Evolutionary conservation across 2,888 invertebrate genomes (phyloP).

Genomic region (Melanostoma mellinum): DNA sequence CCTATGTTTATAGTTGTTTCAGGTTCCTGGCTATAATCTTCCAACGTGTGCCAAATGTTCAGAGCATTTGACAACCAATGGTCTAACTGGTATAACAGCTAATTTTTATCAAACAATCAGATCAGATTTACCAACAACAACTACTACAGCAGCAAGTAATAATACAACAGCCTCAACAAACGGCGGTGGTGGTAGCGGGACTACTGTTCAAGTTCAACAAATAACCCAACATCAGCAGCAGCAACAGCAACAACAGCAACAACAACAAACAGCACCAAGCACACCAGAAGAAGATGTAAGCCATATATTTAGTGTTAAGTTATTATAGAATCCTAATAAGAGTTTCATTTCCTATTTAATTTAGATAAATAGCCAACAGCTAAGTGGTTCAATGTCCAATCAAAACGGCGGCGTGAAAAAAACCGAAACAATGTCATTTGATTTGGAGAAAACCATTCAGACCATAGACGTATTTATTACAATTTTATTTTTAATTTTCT

Average conservation of each 20-base stretch:
- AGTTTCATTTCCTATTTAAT: slow-evolving; percentile 62
- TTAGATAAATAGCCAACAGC: slow-evolving; percentile 73
- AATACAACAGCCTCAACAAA: slow-evolving; percentile 74
- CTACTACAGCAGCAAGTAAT: slow-evolving; percentile 75
- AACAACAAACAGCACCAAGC: slow-evolving; percentile 79
- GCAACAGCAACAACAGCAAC: slow-evolving; percentile 73
- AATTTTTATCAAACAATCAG: slow-evolving; percentile 80
- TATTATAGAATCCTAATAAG: slow-evolving; percentile 57
- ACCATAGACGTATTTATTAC: slow-evolving; percentile 78
- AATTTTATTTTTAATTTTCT: slow-evolving; percentile 58
- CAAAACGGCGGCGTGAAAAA: slow-evolving; percentile 77
- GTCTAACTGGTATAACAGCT: slow-evolving; percentile 75
- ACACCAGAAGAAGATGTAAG: slow-evolving; percentile 78
- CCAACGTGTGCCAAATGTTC: slow-evolving; percentile 82
- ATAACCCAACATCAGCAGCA: slow-evolving; percentile 72
- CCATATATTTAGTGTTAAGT: neutral
- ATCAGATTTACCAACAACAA: slow-evolving; percentile 75
- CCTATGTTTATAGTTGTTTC: slow-evolving; percentile 78
- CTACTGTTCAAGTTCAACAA: slow-evolving; percentile 74
- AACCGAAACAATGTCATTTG: slow-evolving; percentile 78
- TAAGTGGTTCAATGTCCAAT: slow-evolving; percentile 69
- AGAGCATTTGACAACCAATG: slow-evolving; percentile 81
- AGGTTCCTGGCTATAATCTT: slow-evolving; percentile 82
- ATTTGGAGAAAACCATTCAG: slow-evolving; percentile 79
- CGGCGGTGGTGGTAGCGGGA: slow-evolving; percentile 73